A percentile compares a stretch with the other conserved stretches of the same genome.
Conservation (phyloP, 1,140 invertebrate species). For the Drosophila equinoxialis region DNA sequence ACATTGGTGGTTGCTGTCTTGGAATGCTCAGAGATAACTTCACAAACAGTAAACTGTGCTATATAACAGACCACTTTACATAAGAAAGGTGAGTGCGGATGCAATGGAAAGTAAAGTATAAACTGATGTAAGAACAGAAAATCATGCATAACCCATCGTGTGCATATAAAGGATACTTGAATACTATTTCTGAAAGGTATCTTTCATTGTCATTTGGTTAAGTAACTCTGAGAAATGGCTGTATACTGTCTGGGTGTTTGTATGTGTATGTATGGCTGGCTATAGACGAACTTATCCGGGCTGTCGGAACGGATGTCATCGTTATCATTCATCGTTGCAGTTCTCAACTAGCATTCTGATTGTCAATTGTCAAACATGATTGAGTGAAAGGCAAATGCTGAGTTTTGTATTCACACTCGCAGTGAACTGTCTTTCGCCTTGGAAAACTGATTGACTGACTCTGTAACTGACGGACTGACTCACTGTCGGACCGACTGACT, state of each 20-base stretch:
- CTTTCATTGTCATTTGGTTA: slow-evolving; percentile 22
- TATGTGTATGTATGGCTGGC: neutral
- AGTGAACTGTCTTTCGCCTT: slow-evolving; percentile 2
- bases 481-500: slow-evolving; percentile 20
- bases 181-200: neutral
- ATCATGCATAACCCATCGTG: neutral
- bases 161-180: neutral
- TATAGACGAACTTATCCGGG: neutral
- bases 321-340: slow-evolving; percentile 52
- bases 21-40: neutral
- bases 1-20: neutral
- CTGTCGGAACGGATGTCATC: slow-evolving; percentile 47
- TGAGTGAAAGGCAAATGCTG: slow-evolving; percentile 65
- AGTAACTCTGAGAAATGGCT: slow-evolving; percentile 1
- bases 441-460: slow-evolving; percentile 5
- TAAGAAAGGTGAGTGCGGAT: neutral
- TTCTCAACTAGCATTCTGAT: slow-evolving; percentile 41
- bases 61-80: neutral
- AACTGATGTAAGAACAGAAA: neutral
- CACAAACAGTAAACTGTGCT: no score
- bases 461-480: slow-evolving; percentile 32
- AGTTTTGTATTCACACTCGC: slow-evolving; percentile 7
- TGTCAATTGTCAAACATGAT: slow-evolving; percentile 73
- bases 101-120: neutral
- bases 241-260: neutral